Base-by-base conservation (phyloP, 2,113 vertebrate species). In the Engraulis encrasicolus region DNA sequence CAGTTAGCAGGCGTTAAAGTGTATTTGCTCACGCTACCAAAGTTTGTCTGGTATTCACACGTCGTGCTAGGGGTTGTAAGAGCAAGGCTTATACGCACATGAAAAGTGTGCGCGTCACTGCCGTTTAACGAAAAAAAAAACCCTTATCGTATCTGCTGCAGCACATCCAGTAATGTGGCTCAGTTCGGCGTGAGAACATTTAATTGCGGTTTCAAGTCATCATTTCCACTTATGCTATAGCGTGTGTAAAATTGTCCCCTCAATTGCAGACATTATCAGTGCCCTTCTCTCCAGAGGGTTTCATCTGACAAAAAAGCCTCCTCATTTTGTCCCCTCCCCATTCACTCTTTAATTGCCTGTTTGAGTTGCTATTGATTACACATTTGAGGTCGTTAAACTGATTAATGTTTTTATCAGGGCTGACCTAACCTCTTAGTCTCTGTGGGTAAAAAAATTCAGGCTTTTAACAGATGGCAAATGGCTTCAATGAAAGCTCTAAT, bases 381-480 rank as follows among this genome's bases (percentile, higher is more conserved):
- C 78, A 85, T 81, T 38, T 12, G 61, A 31, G 52, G n/a, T 58
- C 83, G 79, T 83, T 85, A 77, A 50, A 52, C 50, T 82, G 82
- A 66, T 85, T 85, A 87, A 87, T 85, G 40, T 40, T 23, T 80
- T 45, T 80, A 31, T 80, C 37, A 52, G 82, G 74, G 18, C 23
- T 36, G 50, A 27, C 79, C 6, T 23, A n/a, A 52, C 78, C 49
- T 88, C 80, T 36, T 49, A 74, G 34, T 18, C 48, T 58, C 81
- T 66, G 81, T 58, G 40, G 85, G n/a, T n/a, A n/a, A 80, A 61
- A 74, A 31, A 52, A 84, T 77, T 36, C 79, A 40, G 79, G 11
- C 78, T 34, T 87, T 84, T 78, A 87, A 85, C 88, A 89, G 88
- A 87, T 85, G 86, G 88, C 78, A 85, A 71, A 87, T 85, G 80